These are phyloP conservation scores for Microcebus griseorufus DNA, from an alignment of 2,113 vertebrate genomes.

Conservation along the genomic window DNA sequence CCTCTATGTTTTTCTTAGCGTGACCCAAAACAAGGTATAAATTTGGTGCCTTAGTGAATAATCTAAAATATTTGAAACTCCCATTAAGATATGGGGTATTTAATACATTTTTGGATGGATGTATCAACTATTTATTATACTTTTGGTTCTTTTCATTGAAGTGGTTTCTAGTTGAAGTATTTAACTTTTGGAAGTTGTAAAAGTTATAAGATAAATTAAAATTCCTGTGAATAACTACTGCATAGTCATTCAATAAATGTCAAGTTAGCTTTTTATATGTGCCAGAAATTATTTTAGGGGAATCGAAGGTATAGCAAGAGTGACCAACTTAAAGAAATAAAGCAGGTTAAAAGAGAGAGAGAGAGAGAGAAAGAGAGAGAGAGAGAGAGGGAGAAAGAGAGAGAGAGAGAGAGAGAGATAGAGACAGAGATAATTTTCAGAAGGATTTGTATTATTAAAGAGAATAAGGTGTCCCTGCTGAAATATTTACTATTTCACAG, in stretches of 20 bases:
- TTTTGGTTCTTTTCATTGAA: slow-evolving; percentile 2
- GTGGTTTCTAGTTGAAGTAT: neutral
- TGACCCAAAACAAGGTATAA: neutral
- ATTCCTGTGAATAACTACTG: neutral
- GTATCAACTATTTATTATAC: neutral
- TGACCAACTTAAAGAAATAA: neutral
- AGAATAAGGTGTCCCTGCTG: neutral
- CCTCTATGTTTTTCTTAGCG: neutral
- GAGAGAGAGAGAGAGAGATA: no score
- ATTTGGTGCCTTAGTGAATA: neutral
- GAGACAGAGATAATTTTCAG: slow-evolving; percentile 36
- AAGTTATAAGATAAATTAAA: neutral
- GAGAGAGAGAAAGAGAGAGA: no score
- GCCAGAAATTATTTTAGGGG: neutral
- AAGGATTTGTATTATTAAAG: slow-evolving; percentile 3
- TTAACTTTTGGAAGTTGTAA: neutral
- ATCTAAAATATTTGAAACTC: neutral
- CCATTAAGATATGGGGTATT: neutral
- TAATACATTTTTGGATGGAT: neutral
- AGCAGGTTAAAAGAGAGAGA: neutral
- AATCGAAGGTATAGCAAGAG: neutral
- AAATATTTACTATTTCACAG: slow-evolving; percentile 22
- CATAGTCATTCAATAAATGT: neutral
- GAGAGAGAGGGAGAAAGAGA: no score
- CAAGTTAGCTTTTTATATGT: neutral